Base-by-base conservation (phyloP, 2,797 vertebrate species). In the Vireo griseus region DNA sequence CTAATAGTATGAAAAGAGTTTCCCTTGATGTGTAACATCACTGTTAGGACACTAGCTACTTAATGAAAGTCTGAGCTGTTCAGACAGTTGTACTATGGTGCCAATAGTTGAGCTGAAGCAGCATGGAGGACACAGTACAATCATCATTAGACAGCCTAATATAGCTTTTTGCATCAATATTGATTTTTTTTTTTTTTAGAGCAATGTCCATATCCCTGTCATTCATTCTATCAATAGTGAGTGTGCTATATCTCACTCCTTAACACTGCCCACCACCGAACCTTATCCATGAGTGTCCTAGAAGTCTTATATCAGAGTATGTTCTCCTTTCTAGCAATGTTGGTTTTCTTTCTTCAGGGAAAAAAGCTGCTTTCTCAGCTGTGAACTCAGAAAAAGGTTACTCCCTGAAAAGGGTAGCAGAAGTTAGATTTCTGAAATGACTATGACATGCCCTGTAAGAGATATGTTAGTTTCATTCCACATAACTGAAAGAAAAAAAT, bases 301-400 rank as follows among this genome's bases (percentile, higher is more conserved):
- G 39, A 79, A 87, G 4, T 5, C 17, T 71, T 14, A 15, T 52
- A 55, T 14, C 11, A 69, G 29, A 67, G 3, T 62, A 62, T 31
- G n/a, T 40, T 61, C 9, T 44, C 14, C 6, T n/a, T 13, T 72
- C 13, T 44, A 76, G 13, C 4, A 75, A 52, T 7, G 8, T 13
- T 58, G n/a, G 5, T 71, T 58, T 84, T 85, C 48, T 71, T 62
- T 28, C 6, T 61, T 89, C 20, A 59, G 57, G 59, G 37, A 29
- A 48, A 88, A 94, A 93, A 66, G 19, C 5, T 19, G 44, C 50
- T 92, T 95, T 92, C 89, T 69, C 76, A 95, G 52, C 37, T 77
- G 84, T 29, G 3, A 91, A 73, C 73, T 84, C 65, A 89, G 31
- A 42, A 95, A 78, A 29, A 50, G 55, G 11, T 72, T 73, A n/a